A percentile compares a stretch with the other conserved stretches of the same genome.
phyloP scores from a whole-genome alignment of 2,888 invertebrate genomes.

The Antitype chi region DNA sequence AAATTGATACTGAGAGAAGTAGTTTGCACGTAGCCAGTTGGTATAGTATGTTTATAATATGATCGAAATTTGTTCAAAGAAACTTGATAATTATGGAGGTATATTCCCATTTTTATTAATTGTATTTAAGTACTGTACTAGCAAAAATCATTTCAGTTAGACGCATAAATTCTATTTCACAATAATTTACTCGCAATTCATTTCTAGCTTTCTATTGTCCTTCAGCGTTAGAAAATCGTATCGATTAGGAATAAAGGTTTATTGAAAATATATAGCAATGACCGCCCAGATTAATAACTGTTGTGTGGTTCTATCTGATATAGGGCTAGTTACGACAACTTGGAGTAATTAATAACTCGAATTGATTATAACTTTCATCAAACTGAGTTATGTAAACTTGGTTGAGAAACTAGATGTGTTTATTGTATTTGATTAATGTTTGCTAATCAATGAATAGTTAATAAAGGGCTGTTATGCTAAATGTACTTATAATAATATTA shows the following conservation, averaged over 20 bases:
- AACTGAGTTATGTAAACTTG: conserved; percentile 32
- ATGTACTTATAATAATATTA: background rate
- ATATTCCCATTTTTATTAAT: background rate
- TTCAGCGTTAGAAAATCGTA: conserved; percentile 29
- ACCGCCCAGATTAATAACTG: conserved; percentile 14
- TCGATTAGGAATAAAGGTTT: conserved; percentile 19
- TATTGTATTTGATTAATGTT: conserved; percentile 34
- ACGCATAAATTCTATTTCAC: background rate
- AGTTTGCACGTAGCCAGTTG: conserved; percentile 6
- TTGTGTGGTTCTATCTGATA: conserved; percentile 6
- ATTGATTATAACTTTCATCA: conserved; percentile 46
- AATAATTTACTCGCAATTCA: conserved; percentile 5
- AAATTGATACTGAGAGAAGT: conserved; percentile 28
- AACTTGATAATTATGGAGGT: background rate
- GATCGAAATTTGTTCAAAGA: background rate
- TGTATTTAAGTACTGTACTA: background rate
- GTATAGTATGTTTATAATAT: background rate
- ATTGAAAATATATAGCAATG: conserved; percentile 10
- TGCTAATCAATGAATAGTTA: background rate
- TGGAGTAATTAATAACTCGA: conserved; percentile 41
- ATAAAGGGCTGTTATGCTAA: background rate
- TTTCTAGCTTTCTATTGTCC: conserved; percentile 39
- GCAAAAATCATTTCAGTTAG: background rate
- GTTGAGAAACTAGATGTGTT: conserved; percentile 17
- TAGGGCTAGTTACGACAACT: conserved; percentile 40